Percentiles rank a stretch among this genome's conserved stretches.
These are phyloP conservation scores for Eurystomus gularis DNA, from an alignment of 2,113 vertebrate genomes.

Conservation along the genomic window DNA sequence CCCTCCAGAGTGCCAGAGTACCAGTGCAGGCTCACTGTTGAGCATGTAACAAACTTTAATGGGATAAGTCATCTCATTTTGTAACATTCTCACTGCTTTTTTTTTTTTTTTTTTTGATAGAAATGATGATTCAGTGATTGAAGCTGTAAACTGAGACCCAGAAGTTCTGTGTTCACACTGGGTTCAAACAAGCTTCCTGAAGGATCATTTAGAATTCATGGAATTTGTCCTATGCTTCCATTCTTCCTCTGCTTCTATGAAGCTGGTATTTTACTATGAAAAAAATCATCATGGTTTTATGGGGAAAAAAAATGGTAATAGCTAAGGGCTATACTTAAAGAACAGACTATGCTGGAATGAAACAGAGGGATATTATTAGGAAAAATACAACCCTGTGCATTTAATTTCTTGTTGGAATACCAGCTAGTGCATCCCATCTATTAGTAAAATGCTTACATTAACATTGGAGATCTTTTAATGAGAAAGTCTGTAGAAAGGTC, in stretches of 20 bases:
- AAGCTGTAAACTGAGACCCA: background rate
- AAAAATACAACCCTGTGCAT: background rate
- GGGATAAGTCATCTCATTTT: background rate
- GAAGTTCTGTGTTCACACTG: background rate
- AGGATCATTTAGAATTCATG: background rate
- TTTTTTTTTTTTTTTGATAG: background rate
- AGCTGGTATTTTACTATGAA: background rate
- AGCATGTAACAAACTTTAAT: background rate
- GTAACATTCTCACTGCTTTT: background rate
- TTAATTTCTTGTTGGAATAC: background rate
- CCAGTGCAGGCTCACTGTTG: background rate
- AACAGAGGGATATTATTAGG: background rate
- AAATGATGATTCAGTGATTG: background rate
- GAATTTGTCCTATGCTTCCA: background rate
- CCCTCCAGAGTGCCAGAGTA: background rate
- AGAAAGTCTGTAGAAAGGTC: background rate
- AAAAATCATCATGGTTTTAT: background rate
- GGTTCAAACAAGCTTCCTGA: background rate
- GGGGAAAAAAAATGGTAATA: background rate
- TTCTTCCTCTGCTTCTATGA: background rate
- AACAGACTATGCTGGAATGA: background rate
- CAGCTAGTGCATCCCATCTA: background rate
- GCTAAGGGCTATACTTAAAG: background rate
- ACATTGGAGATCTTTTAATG: background rate
- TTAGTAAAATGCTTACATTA: background rate